Evolutionary conservation across 2,797 vertebrate genomes (phyloP).

Genomic region (Ammospiza maritima): DNA sequence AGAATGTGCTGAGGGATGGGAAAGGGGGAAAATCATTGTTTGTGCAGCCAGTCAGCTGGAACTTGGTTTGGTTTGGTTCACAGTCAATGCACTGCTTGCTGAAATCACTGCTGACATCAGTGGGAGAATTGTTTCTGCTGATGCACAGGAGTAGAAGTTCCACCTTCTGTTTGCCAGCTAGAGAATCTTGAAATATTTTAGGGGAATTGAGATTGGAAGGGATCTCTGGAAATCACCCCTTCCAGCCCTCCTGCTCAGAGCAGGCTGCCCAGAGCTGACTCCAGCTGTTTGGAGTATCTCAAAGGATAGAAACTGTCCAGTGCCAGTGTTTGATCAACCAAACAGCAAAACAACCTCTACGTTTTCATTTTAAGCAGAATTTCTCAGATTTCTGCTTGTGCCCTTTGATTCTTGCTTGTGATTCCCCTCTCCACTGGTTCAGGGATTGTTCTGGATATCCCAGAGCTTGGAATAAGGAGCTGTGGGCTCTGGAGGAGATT

Average conservation of each 20-base stretch:
- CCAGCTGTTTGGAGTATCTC: neutral
- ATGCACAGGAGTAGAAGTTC: neutral
- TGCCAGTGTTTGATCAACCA: neutral
- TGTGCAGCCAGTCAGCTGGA: neutral
- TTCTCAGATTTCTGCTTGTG: neutral
- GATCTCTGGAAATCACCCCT: neutral
- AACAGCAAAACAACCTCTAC: neutral
- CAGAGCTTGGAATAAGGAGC: neutral
- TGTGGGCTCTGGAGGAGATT: neutral
- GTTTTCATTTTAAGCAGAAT: neutral
- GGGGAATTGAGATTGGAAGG: neutral
- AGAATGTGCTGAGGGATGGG: neutral
- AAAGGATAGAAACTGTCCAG: neutral
- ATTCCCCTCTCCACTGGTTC: neutral
- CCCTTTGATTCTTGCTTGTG: neutral
- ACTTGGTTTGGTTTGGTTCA: neutral
- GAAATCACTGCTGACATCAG: neutral
- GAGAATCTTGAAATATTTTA: neutral
- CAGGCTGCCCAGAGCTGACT: neutral
- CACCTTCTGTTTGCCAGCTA: neutral
- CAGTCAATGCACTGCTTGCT: neutral
- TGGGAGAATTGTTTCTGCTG: neutral
- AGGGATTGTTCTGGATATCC: neutral
- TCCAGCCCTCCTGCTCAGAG: neutral
- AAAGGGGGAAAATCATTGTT: neutral